Evolutionary conservation across 1,140 invertebrate species (phyloP).

Genomic region (Drosophila bocqueti): DNA sequence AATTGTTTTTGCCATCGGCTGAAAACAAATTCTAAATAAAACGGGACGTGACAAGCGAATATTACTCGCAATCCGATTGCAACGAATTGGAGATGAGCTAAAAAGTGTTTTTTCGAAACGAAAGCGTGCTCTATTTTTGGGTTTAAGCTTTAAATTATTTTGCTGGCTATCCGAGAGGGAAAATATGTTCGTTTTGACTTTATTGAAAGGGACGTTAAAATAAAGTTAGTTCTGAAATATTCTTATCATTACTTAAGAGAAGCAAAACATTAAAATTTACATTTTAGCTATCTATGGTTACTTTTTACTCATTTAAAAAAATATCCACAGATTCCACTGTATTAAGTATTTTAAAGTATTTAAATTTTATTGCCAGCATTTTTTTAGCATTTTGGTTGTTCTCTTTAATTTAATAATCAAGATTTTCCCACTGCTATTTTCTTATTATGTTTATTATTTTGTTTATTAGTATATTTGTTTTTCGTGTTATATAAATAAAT

Average conservation of each 20-base stretch:
- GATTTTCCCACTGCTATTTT: no score
- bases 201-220: background rate
- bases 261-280: no score
- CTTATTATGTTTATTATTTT: no score
- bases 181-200: background rate
- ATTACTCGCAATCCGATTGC: slow-evolving; percentile 36
- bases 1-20: slow-evolving; percentile 77
- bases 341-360: no score
- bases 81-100: slow-evolving; percentile 47
- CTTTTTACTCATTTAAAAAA: no score
- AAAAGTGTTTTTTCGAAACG: background rate
- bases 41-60: slow-evolving; percentile 60
- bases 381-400: no score
- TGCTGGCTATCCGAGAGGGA: background rate
- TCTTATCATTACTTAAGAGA: background rate
- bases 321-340: no score
- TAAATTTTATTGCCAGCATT: no score
- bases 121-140: no score
- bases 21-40: slow-evolving; percentile 68
- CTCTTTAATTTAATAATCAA: no score
- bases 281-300: no score
- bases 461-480: background rate
- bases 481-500: background rate
- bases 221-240: background rate
- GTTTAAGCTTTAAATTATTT: background rate